Conservation (phyloP, 53 echinoderm and acorn worm genomes). For the Crossaster papposus region DNA sequence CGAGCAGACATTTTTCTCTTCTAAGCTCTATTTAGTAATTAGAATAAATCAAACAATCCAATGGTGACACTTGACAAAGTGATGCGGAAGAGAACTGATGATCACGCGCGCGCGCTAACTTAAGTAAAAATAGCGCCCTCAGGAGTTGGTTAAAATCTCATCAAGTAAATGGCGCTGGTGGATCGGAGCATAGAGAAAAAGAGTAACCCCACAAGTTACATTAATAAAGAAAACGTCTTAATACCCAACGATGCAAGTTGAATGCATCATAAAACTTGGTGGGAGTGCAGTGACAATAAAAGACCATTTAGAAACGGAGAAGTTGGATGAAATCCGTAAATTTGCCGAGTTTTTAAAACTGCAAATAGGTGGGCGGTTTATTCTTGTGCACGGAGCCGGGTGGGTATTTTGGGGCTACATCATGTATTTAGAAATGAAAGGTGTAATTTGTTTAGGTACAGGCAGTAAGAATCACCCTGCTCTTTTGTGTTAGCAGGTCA, state of each 20-base stretch:
- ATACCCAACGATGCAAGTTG: constrained; percentile 5
- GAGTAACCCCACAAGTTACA: no score
- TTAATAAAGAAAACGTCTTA: not conserved
- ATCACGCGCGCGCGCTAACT: not conserved
- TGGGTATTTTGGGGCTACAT: no score
- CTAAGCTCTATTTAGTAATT: not conserved
- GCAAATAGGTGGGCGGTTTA: constrained; percentile 46
- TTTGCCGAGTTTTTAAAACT: constrained; percentile 52
- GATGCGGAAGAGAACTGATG: not conserved
- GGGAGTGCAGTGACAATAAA: constrained; percentile 89
- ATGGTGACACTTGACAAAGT: no score
- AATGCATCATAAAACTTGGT: constrained; percentile 92
- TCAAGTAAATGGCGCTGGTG: not conserved
- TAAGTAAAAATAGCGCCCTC: constrained; percentile 20
- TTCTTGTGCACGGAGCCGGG: constrained; percentile 96
- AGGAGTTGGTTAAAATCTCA: constrained; percentile 7
- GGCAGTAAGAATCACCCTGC: no score
- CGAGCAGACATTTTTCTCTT: not conserved
- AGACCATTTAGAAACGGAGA: constrained; percentile 69
- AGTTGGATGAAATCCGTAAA: constrained; percentile 59
- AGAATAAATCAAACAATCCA: not conserved
- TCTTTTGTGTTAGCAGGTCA: constrained; percentile 64
- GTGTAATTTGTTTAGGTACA: no score
- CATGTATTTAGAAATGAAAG: no score
- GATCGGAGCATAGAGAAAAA: no score